Conservation (phyloP, 2,888 invertebrate species). For the Drosophila lutescens region DNA sequence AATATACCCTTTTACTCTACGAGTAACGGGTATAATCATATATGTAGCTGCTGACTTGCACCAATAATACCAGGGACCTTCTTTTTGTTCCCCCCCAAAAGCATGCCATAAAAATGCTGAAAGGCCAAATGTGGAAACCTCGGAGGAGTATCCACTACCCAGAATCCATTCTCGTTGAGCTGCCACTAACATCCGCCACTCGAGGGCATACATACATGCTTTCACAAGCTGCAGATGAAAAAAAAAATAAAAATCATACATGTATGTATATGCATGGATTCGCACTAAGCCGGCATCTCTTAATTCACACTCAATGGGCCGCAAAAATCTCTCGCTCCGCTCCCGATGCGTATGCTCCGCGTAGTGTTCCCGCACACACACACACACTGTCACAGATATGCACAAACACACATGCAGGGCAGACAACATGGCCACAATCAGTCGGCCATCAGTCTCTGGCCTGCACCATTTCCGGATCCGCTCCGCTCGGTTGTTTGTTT, state of each 20-base stretch:
- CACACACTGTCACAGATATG: neutral
- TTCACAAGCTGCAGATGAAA: neutral
- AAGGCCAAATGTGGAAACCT: constrained; percentile 9
- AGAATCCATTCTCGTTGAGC: constrained; percentile 3
- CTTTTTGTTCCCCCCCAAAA: constrained; percentile 14
- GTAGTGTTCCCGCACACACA: constrained; percentile 42
- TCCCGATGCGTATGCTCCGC: constrained; percentile 30
- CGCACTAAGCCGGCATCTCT: constrained; percentile 53
- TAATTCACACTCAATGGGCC: constrained; percentile 62
- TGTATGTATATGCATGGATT: constrained; percentile 15
- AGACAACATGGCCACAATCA: constrained; percentile 34
- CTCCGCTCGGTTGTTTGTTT: constrained; percentile 30
- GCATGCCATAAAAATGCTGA: constrained; percentile 16
- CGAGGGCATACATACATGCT: constrained; percentile 19
- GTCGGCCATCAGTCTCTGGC: constrained; percentile 27
- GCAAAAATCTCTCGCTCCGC: constrained; percentile 35
- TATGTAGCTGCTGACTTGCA: constrained; percentile 6
- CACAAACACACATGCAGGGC: constrained; percentile 1
- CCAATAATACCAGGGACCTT: constrained; percentile 6
- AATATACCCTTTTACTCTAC: too few relatives aligned
- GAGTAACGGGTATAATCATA: too few relatives aligned
- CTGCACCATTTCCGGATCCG: constrained; percentile 49
- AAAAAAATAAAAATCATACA: neutral
- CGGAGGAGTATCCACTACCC: neutral
- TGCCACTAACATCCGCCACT: constrained; percentile 21